A percentile compares a stretch with the other conserved stretches of the same genome.
phyloP scores from a whole-genome alignment of 2,797 vertebrate genomes.

The Schizopygopsis pylzovi region DNA sequence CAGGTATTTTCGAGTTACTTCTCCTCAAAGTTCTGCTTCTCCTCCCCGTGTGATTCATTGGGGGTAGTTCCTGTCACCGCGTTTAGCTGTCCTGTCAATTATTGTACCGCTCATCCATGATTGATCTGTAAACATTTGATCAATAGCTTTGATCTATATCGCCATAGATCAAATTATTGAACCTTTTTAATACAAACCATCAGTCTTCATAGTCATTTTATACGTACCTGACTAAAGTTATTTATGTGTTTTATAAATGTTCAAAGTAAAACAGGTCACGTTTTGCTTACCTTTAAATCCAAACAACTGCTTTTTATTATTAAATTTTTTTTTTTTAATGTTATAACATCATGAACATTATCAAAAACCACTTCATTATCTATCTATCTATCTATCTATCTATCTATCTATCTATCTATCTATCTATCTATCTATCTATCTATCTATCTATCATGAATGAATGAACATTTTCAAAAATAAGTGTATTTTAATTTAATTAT shows the following conservation, averaged over 20 bases:
- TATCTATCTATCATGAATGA: too few relatives aligned
- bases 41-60: conserved; percentile 52
- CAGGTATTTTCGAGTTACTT: conserved; percentile 90
- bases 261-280: neutral
- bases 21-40: conserved; percentile 58
- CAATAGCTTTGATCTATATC: conserved; percentile 45
- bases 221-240: neutral
- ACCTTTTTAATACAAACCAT: neutral
- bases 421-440: too few relatives aligned
- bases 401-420: too few relatives aligned
- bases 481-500: neutral
- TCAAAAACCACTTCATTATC: too few relatives aligned
- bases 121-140: conserved; percentile 26
- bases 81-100: conserved; percentile 57
- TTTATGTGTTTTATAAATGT: conserved; percentile 26
- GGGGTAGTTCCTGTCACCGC: conserved; percentile 45
- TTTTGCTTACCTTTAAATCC: neutral
- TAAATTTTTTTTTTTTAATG: neutral
- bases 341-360: neutral
- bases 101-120: conserved; percentile 27
- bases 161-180: conserved; percentile 43
- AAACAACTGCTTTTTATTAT: neutral
- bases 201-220: conserved; percentile 24
- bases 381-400: too few relatives aligned
- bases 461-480: neutral